Conservation (phyloP, 1,140 invertebrate species). For the Macrocentrus cingulum region DNA sequence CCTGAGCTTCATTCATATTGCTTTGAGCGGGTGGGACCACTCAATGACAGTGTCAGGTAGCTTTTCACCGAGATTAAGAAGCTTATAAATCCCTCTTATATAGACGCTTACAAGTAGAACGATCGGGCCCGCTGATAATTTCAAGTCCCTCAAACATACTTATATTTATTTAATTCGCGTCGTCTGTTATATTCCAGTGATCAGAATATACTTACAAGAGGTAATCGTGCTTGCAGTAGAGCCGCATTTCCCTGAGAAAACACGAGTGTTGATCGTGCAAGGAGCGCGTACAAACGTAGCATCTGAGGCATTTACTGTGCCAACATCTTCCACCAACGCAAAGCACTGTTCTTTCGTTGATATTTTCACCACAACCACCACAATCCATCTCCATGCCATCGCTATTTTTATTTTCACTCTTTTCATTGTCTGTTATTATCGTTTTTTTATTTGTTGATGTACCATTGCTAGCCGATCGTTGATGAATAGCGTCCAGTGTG, state of each 20-base stretch:
- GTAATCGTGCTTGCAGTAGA: conserved; percentile 57
- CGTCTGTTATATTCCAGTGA: too few relatives aligned
- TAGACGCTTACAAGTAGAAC: too few relatives aligned
- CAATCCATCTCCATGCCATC: conserved; percentile 51
- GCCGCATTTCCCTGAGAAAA: conserved; percentile 51
- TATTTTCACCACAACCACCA: conserved; percentile 53
- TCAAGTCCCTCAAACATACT: too few relatives aligned
- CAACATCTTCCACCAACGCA: conserved; percentile 55
- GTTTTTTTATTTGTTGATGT: not conserved
- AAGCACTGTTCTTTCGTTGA: conserved; percentile 52
- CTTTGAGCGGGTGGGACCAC: not conserved
- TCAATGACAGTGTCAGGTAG: not conserved
- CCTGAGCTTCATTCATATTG: not conserved
- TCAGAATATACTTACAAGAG: conserved; percentile 52
- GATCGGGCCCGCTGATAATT: too few relatives aligned
- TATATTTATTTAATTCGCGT: too few relatives aligned
- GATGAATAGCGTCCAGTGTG: not conserved
- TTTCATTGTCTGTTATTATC: not conserved
- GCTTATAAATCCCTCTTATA: too few relatives aligned
- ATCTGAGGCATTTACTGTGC: conserved; percentile 56
- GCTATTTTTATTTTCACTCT: conserved; percentile 15
- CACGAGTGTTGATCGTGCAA: conserved; percentile 56
- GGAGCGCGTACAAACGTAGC: conserved; percentile 50
- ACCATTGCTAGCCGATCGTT: not conserved
- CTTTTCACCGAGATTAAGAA: too few relatives aligned